Evolutionary conservation across 2,797 vertebrate genomes (phyloP).

Genomic region (Crenichthys baileyi): DNA sequence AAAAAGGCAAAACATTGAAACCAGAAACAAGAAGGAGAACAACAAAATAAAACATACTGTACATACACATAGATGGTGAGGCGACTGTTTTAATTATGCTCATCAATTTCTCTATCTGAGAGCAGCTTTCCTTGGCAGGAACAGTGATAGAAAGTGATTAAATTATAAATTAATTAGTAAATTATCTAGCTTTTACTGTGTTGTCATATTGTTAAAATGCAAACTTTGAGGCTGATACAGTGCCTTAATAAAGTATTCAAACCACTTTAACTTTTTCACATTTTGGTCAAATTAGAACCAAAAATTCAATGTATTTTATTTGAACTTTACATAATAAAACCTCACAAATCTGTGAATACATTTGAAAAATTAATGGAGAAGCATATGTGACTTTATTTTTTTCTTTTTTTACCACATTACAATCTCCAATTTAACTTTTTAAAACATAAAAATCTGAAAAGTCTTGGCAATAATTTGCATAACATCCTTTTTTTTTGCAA

Average conservation of each 20-base stretch:
- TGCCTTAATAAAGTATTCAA: not conserved
- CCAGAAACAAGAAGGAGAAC: conserved; percentile 24
- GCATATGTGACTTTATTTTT: too few relatives aligned
- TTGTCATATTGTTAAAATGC: conserved; percentile 24
- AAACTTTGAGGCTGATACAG: conserved; percentile 41
- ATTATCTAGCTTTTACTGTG: conserved; percentile 16
- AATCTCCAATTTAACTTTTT: too few relatives aligned
- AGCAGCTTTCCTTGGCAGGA: not conserved
- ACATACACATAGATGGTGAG: conserved; percentile 10
- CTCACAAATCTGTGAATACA: not conserved
- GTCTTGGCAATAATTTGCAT: too few relatives aligned
- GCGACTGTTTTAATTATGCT: conserved; percentile 19
- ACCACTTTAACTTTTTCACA: not conserved
- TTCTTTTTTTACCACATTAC: too few relatives aligned
- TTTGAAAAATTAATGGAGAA: not conserved
- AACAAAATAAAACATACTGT: conserved; percentile 2
- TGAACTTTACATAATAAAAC: not conserved
- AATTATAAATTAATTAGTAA: not conserved
- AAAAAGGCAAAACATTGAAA: conserved; percentile 22
- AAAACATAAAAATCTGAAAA: too few relatives aligned
- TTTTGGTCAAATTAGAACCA: too few relatives aligned
- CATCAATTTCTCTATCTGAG: not conserved
- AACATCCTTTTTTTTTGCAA: too few relatives aligned
- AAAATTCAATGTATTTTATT: not conserved
- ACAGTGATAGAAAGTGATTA: too few relatives aligned